Base-by-base conservation (phyloP, 1,140 invertebrate species). In the Drosophila seguyi region DNA sequence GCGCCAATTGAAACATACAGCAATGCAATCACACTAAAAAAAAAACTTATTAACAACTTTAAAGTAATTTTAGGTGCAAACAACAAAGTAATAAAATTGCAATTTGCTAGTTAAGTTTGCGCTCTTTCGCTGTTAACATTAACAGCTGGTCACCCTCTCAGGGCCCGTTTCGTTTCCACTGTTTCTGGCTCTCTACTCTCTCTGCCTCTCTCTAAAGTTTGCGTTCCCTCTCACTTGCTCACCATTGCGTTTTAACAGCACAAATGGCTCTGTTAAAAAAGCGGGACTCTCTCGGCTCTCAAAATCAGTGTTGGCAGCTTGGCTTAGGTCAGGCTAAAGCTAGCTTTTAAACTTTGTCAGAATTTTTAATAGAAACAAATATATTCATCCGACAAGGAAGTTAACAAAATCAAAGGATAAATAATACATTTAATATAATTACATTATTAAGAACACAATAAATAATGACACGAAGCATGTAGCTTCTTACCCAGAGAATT, bases 171-270 rank as follows among this genome's bases (percentile, higher is more conserved):
- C 50, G 2, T 22, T 38, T 38, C 31, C 31, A 38, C 14, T 36
- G 20, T 53, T 53, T 22, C 50, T 22, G 0, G 4, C 13, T 11
- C 50, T 22, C n/a, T 41, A n/a, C n/a, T 41, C n/a, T 10, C 31
- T 22, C 31, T 16, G 6, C 14, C 14, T 34, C 29, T 34, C 31
- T 20, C 39, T 29, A n/a, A 41, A 41, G 39, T 18, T 41, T 18
- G n/a, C 41, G 4, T 10, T 5, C 27, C 22, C 34, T 29, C 48
- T 31, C 27, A n/a, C 13, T 29, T 2, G 11, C 16, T 55, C 56
- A 13, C 41, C 27, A 7, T 67, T 38, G 63, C 42, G 42, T 36
- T 5, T n/a, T 63, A 67, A 63, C 63, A 67, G 63, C 58, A 67
- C 63, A 18, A 18, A 41, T 38, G 25, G 18, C 34, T 18, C 34